Conservation (phyloP, 2,113 vertebrate species). For the Colistium nudipinnis region DNA sequence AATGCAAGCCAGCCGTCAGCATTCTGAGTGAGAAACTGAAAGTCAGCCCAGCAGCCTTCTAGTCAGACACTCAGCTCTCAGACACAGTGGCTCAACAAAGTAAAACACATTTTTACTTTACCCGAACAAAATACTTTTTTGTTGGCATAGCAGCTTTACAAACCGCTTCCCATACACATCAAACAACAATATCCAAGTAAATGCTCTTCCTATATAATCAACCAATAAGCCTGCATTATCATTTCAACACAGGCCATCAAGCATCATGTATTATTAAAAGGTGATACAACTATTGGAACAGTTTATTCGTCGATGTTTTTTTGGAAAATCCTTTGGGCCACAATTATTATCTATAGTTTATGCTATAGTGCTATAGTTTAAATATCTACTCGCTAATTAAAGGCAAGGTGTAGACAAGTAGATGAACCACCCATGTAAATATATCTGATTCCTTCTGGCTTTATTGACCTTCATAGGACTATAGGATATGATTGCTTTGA, state of each 20-base stretch:
- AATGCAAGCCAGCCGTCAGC: conserved; percentile 74
- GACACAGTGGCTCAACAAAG: conserved; percentile 9
- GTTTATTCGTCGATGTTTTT: neutral
- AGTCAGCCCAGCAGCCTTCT: conserved; percentile 45
- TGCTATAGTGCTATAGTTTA: no score
- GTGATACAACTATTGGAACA: neutral
- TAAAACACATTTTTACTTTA: conserved; percentile 5
- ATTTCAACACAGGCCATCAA: neutral
- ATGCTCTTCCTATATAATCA: no score
- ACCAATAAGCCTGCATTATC: neutral
- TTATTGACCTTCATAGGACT: neutral
- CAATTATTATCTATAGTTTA: no score
- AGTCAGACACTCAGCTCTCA: conserved; percentile 23
- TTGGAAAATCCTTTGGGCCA: no score
- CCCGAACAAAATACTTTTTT: no score
- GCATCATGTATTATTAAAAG: neutral
- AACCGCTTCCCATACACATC: neutral
- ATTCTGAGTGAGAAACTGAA: conserved; percentile 51
- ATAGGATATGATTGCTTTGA: neutral
- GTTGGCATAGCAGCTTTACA: no score
- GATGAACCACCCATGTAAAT: neutral
- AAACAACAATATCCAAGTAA: neutral
- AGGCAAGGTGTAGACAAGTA: neutral
- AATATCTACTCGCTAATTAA: neutral
- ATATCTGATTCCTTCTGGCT: neutral